phyloP scores from a whole-genome alignment of 2,113 vertebrate genomes.

The Rhipidura dahli region DNA sequence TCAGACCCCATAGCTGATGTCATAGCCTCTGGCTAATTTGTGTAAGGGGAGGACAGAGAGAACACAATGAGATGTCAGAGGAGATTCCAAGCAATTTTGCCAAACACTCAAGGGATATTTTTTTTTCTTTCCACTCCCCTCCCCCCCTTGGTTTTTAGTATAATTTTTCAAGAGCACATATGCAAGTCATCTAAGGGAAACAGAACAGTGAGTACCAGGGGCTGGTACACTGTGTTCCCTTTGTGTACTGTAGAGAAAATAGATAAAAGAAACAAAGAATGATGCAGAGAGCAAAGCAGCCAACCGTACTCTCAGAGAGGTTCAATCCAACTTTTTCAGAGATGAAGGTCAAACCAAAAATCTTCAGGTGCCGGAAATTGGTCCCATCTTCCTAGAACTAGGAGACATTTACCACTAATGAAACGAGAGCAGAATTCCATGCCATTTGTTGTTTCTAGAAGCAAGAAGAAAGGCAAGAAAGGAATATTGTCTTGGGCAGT shows the following conservation, averaged over 20 bases:
- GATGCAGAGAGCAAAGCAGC: conserved; percentile 46
- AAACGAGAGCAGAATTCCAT: neutral
- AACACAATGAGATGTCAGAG: conserved; percentile 58
- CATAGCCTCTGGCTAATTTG: neutral
- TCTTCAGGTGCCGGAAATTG: conserved; percentile 51
- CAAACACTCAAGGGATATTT: conserved; percentile 66
- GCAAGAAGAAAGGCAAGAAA: conserved; percentile 9
- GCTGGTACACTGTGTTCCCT: conserved; percentile 66
- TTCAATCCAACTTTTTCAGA: conserved; percentile 34
- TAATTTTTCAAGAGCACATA: conserved; percentile 72
- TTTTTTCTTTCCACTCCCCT: conserved; percentile 29
- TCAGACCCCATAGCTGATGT: neutral
- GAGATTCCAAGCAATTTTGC: conserved; percentile 70
- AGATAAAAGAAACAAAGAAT: conserved; percentile 57
- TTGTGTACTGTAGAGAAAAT: conserved; percentile 47
- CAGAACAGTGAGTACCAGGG: conserved; percentile 65
- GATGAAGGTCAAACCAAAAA: conserved; percentile 56
- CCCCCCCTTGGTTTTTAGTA: conserved; percentile 64
- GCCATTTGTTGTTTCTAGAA: neutral
- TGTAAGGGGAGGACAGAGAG: conserved; percentile 9
- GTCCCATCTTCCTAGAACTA: conserved; percentile 5
- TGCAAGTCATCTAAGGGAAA: conserved; percentile 73
- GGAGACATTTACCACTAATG: neutral
- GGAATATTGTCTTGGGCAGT: conserved; percentile 27
- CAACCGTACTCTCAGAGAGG: conserved; percentile 29